These are phyloP conservation scores for Apoderus coryli DNA, from an alignment of 2,888 invertebrate genomes.

Conservation along the genomic window DNA sequence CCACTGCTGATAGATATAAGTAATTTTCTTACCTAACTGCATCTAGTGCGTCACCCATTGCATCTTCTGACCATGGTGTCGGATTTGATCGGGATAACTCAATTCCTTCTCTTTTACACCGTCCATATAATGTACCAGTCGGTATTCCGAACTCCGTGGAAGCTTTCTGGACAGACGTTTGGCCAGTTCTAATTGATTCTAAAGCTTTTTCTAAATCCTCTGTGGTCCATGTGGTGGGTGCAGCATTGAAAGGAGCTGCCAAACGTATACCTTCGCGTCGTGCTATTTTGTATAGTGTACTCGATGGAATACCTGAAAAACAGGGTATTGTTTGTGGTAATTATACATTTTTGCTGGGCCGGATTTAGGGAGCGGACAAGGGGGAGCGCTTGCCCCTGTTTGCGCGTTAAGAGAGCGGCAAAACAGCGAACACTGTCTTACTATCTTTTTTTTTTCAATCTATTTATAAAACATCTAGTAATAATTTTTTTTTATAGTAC, in stretches of 20 bases:
- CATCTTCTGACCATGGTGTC: slow-evolving; percentile 90
- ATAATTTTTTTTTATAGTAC: too few species aligned
- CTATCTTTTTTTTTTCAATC: too few species aligned
- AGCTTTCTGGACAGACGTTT: slow-evolving; percentile 72
- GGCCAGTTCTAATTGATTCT: slow-evolving; percentile 66
- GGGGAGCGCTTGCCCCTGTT: too few species aligned
- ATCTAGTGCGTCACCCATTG: slow-evolving; percentile 81
- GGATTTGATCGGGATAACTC: slow-evolving; percentile 78
- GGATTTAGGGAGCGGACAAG: too few species aligned
- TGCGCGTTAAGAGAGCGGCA: too few species aligned
- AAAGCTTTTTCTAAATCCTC: slow-evolving; percentile 71
- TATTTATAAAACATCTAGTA: too few species aligned
- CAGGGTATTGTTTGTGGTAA: too few species aligned
- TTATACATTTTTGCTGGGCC: too few species aligned
- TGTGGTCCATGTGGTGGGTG: slow-evolving; percentile 77
- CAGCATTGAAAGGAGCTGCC: slow-evolving; percentile 82
- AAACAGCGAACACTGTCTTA: too few species aligned
- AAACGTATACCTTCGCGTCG: slow-evolving; percentile 77
- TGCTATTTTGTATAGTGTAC: slow-evolving; percentile 83
- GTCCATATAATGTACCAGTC: slow-evolving; percentile 74
- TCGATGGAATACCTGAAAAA: slow-evolving; percentile 64
- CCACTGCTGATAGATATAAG: too few species aligned
- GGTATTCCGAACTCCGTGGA: slow-evolving; percentile 79
- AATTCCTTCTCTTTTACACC: slow-evolving; percentile 81
- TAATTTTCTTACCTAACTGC: slow-evolving; percentile 56